A percentile compares a stretch with the other conserved stretches of the same genome.
Evolutionary conservation across 2,113 vertebrate genomes (phyloP).

Genomic region (Collichthys lucidus): DNA sequence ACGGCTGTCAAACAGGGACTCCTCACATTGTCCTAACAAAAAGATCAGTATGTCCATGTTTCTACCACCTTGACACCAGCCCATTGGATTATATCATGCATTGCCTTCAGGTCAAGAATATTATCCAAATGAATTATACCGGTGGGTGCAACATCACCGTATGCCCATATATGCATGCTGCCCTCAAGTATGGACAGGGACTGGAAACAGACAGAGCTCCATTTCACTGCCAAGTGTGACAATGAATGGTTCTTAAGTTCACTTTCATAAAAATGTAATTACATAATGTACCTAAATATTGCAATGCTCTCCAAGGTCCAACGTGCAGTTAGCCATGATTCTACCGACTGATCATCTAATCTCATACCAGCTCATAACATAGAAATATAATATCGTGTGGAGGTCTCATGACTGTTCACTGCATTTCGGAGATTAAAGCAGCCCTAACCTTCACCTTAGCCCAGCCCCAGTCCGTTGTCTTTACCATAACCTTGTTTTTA

Average conservation of each 20-base stretch:
- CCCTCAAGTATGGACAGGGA: background rate
- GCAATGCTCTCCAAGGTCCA: background rate
- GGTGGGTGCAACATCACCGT: background rate
- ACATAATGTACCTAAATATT: background rate
- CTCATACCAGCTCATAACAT: background rate
- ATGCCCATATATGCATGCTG: fast-evolving
- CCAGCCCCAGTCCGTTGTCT: background rate
- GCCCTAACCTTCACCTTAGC: background rate
- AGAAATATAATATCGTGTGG: background rate
- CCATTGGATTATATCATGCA: too few relatives aligned
- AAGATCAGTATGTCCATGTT: background rate
- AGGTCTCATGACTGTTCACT: background rate
- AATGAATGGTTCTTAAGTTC: background rate
- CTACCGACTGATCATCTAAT: background rate
- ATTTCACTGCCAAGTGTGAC: background rate
- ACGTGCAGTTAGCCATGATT: background rate
- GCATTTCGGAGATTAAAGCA: background rate
- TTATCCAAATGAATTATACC: background rate
- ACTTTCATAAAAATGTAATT: conserved; percentile 8
- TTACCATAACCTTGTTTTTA: background rate
- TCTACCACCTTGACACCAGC: background rate
- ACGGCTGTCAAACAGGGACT: background rate
- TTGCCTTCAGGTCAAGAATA: background rate
- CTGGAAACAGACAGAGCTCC: background rate
- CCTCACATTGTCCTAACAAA: background rate